A percentile compares a stretch with the other conserved stretches of the same genome.
Conservation (phyloP, 2,797 vertebrate genomes). For the Emydoidea blandingii region DNA sequence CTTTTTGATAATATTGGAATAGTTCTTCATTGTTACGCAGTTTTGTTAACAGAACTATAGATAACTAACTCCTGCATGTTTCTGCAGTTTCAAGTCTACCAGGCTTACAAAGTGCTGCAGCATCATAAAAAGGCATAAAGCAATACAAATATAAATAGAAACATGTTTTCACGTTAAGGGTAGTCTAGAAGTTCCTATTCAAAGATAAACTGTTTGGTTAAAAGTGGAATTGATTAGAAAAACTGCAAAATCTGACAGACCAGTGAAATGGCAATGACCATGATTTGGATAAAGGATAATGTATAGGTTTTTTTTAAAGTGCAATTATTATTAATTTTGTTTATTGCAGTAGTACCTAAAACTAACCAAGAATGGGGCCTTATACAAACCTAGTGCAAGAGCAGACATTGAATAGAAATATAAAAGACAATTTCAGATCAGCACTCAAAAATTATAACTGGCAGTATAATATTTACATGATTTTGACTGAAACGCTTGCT, state of each 20-base stretch:
- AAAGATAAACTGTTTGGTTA: not conserved
- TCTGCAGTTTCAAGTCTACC: not conserved
- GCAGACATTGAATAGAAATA: not conserved
- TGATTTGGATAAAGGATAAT: not conserved
- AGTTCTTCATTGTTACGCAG: not conserved
- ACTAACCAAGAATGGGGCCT: not conserved
- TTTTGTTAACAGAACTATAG: not conserved
- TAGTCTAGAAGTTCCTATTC: not conserved
- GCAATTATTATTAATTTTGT: not conserved
- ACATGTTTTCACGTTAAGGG: not conserved
- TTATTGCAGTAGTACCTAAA: not conserved
- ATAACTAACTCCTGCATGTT: not conserved
- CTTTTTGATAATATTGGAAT: not conserved
- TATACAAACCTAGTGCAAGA: not conserved
- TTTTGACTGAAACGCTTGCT: not conserved
- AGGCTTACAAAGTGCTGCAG: not conserved
- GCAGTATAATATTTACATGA: not conserved
- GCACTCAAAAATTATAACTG: not conserved
- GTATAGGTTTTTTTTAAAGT: not conserved
- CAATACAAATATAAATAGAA: not conserved
- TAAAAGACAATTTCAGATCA: not conserved
- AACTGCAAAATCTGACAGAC: not conserved
- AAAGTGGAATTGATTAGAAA: not conserved
- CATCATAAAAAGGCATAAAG: not conserved
- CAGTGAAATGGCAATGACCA: not conserved